A percentile compares a stretch with the other conserved stretches of the same genome.
phyloP scores from a whole-genome alignment of 37 sponge, comb jelly and placozoan genomes.

The Hormiphora californensis region DNA sequence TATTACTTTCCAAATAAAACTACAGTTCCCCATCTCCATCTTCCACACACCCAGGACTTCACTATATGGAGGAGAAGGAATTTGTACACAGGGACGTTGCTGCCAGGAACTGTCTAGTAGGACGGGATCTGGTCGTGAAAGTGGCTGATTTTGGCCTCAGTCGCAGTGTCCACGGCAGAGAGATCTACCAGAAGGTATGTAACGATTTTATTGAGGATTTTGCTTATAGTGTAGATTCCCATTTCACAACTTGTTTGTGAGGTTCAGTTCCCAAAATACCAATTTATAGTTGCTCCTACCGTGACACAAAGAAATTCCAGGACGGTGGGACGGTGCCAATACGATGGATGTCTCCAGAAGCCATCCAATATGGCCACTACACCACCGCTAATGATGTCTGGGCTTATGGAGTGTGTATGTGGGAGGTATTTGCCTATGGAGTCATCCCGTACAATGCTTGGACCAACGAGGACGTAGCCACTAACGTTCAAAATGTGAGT shows the following conservation, averaged over 20 bases:
- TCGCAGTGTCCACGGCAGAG: slow-evolving; percentile 37
- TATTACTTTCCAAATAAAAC: too few species aligned
- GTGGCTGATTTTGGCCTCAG: slow-evolving; percentile 50
- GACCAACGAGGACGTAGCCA: slow-evolving; percentile 50
- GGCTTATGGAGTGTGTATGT: slow-evolving; percentile 42
- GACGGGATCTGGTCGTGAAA: not conserved
- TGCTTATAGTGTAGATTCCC: too few species aligned
- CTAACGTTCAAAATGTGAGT: slow-evolving; percentile 41
- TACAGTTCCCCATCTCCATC: too few species aligned
- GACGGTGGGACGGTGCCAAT: slow-evolving; percentile 52
- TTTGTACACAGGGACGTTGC: slow-evolving; percentile 40
- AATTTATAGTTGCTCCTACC: too few species aligned
- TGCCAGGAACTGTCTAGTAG: slow-evolving; percentile 39
- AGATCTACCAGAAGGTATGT: slow-evolving; percentile 43
- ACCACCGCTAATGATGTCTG: slow-evolving; percentile 39
- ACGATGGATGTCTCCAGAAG: slow-evolving; percentile 52
- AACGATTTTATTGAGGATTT: not conserved
- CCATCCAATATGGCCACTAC: slow-evolving; percentile 45
- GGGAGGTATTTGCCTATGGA: slow-evolving; percentile 31
- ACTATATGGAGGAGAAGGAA: slow-evolving; percentile 49
- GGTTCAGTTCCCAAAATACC: too few species aligned
- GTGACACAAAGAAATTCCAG: not conserved
- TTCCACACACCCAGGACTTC: not conserved
- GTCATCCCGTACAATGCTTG: slow-evolving; percentile 52
- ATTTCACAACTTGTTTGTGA: not conserved